A percentile compares a stretch with the other conserved stretches of the same genome.
Evolutionary conservation across 2,888 invertebrate species (phyloP).

Genomic region (Diarsia brunnea): DNA sequence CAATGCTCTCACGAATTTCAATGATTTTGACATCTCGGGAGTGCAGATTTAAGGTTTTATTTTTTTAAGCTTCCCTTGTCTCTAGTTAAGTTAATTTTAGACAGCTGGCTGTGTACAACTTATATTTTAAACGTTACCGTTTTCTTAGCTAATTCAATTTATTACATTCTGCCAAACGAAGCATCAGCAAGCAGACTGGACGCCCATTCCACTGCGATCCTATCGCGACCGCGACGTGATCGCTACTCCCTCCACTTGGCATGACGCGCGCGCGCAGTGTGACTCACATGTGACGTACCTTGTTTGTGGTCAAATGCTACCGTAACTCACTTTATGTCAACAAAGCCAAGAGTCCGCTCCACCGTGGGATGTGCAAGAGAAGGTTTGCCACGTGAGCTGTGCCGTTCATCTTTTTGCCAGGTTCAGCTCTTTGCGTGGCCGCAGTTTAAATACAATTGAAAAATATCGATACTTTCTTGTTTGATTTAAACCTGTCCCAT

Average conservation of each 20-base stretch:
- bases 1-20: background rate
- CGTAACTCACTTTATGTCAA: background rate
- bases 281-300: conserved; percentile 19
- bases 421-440: too few species aligned
- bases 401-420: too few species aligned
- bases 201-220: background rate
- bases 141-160: background rate
- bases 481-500: too few species aligned
- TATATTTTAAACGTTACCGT: background rate
- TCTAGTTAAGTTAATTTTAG: background rate
- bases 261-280: conserved; percentile 15
- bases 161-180: background rate
- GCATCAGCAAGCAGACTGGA: background rate
- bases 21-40: background rate
- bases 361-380: background rate
- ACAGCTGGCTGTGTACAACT: background rate
- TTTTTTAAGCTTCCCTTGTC: background rate
- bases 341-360: background rate
- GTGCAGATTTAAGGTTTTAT: too few species aligned
- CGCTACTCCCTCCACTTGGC: conserved; percentile 3
- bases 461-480: too few species aligned
- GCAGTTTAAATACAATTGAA: too few species aligned
- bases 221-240: background rate
- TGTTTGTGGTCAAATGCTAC: conserved; percentile 23
- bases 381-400: too few species aligned